phyloP scores from a whole-genome alignment of 2,888 invertebrate species.

The Ommatoiulus sabulosus region DNA sequence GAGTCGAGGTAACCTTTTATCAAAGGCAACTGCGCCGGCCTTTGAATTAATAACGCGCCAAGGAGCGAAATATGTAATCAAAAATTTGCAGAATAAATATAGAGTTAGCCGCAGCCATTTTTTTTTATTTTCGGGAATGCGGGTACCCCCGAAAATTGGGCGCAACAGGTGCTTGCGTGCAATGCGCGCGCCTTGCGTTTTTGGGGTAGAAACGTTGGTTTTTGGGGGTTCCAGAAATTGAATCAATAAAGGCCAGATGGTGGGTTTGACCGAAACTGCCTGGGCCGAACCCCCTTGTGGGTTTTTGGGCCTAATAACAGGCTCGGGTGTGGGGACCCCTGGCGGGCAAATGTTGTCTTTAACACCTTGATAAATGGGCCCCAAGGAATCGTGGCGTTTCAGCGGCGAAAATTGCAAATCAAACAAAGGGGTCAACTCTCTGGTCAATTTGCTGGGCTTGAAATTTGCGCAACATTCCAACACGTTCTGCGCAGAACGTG shows the following conservation, averaged over 20 bases:
- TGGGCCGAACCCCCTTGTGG: not conserved
- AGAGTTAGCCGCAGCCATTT: not conserved
- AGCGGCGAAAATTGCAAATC: too few species aligned
- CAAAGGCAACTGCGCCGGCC: not conserved
- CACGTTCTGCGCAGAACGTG: too few species aligned
- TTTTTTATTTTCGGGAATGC: not conserved
- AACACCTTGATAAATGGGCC: not conserved
- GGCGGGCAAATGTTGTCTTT: not conserved
- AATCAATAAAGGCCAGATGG: not conserved
- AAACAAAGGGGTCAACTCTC: too few species aligned
- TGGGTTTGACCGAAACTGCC: not conserved
- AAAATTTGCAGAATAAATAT: not conserved
- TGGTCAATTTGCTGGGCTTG: too few species aligned
- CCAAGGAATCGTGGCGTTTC: too few species aligned
- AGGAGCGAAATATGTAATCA: conserved; percentile 1
- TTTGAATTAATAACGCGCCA: not conserved
- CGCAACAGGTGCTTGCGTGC: too few species aligned
- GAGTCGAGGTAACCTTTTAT: not conserved
- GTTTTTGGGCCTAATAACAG: not conserved
- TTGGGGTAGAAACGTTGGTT: not conserved
- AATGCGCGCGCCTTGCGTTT: too few species aligned
- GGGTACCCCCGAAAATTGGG: too few species aligned
- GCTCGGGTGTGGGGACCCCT: not conserved
- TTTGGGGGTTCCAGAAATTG: not conserved
- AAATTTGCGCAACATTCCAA: too few species aligned